A percentile compares a stretch with the other conserved stretches of the same genome.
phyloP scores from a whole-genome alignment of 1,140 invertebrate genomes.

The Melipona quadrifasciata region DNA sequence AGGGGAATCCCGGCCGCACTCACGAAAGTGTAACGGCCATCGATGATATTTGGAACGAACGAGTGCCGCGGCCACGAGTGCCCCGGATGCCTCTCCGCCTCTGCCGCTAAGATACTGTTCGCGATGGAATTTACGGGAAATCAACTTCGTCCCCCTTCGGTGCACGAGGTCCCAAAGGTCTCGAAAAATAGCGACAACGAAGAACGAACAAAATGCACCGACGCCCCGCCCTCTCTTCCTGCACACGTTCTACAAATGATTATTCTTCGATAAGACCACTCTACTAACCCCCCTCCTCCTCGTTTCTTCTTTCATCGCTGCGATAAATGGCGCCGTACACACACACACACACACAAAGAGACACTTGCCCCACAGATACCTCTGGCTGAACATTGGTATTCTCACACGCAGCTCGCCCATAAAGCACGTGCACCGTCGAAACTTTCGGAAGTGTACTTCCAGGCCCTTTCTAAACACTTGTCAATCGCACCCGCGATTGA shows the following conservation, averaged over 20 bases:
- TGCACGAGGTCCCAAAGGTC: background rate
- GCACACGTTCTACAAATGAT: background rate
- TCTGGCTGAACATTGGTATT: background rate
- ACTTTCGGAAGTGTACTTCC: background rate
- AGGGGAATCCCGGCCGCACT: background rate
- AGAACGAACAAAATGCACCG: background rate
- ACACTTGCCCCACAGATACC: background rate
- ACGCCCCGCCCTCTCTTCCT: no score
- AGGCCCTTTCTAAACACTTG: background rate
- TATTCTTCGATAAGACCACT: conserved; percentile 1
- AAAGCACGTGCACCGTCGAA: background rate
- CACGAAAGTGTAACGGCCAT: background rate
- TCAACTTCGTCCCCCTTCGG: background rate
- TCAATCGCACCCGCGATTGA: conserved; percentile 14
- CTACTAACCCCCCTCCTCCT: no score
- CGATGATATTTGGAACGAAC: background rate
- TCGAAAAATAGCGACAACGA: background rate
- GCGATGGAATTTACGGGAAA: background rate
- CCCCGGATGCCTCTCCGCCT: background rate
- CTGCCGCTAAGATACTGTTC: background rate
- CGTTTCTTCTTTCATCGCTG: no score
- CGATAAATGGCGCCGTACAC: background rate
- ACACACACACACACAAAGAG: background rate
- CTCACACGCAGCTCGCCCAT: conserved; percentile 7
- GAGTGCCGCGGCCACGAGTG: no score